Evolutionary conservation across 2,888 invertebrate species (phyloP).

Genomic region (Flexamia atlantica): DNA sequence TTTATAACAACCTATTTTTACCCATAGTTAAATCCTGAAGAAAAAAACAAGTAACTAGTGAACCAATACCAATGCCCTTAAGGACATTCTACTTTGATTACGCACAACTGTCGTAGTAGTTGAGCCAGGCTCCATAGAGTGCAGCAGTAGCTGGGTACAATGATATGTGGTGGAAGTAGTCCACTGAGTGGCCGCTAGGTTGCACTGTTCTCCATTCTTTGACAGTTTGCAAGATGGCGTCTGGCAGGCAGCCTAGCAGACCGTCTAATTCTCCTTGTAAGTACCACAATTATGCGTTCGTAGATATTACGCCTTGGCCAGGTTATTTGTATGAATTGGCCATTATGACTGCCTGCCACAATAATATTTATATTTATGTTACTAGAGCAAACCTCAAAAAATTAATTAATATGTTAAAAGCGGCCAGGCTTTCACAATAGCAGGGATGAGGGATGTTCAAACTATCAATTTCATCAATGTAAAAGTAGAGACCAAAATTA

Average conservation of each 20-base stretch:
- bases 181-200: constrained; percentile 13
- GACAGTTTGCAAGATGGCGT: constrained; percentile 25
- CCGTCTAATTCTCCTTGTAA: constrained; percentile 24
- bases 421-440: too few relatives aligned
- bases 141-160: constrained; percentile 19
- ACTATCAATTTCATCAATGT: too few relatives aligned
- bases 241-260: constrained; percentile 10
- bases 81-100: constrained; percentile 23
- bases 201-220: not conserved
- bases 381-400: too few relatives aligned
- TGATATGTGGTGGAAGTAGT: not conserved
- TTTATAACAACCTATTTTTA: too few relatives aligned
- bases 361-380: too few relatives aligned
- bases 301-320: not conserved
- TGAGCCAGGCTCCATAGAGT: not conserved
- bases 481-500: constrained; percentile 19
- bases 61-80: not conserved
- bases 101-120: constrained; percentile 10
- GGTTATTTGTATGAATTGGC: too few relatives aligned
- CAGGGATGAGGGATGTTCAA: too few relatives aligned
- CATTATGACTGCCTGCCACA: too few relatives aligned
- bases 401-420: too few relatives aligned
- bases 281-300: constrained; percentile 16
- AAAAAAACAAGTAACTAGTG: too few relatives aligned
- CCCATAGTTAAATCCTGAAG: too few relatives aligned